phyloP scores from a whole-genome alignment of 2,113 vertebrate species.

The Progne subis region DNA sequence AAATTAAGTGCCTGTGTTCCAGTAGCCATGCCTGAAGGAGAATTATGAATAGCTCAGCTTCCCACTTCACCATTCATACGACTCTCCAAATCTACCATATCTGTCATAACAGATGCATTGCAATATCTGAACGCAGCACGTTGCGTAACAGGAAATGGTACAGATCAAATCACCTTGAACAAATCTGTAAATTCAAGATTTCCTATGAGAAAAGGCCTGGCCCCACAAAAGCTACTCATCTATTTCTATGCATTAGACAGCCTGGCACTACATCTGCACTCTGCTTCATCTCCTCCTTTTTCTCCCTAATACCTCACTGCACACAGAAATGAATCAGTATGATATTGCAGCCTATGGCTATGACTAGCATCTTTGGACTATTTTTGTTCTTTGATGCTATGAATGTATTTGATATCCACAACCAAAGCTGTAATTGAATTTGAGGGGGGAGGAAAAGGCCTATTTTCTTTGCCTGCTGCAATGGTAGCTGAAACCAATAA shows the following conservation, averaged over 20 bases:
- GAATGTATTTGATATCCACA: constrained; percentile 35
- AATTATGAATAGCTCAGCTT: neutral
- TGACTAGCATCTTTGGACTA: constrained; percentile 5
- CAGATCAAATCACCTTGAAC: constrained; percentile 43
- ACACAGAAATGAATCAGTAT: constrained; percentile 23
- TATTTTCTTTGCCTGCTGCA: constrained; percentile 7
- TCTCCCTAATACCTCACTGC: neutral
- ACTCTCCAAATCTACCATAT: neutral
- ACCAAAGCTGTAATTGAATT: constrained; percentile 37
- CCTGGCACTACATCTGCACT: neutral
- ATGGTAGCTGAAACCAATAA: neutral
- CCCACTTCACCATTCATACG: neutral
- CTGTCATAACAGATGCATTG: neutral
- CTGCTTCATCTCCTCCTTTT: neutral
- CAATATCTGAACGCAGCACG: neutral
- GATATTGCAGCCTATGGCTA: constrained; percentile 39
- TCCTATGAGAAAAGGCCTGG: neutral
- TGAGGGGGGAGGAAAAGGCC: constrained; percentile 17
- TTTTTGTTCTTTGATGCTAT: constrained; percentile 6
- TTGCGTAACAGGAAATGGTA: neutral
- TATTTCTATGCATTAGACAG: neutral
- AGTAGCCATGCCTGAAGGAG: neutral
- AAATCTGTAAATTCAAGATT: constrained; percentile 29
- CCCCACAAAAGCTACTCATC: neutral
- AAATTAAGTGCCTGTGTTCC: neutral